Conservation (phyloP, 2,888 invertebrate species). For the Campaea margaritaria region DNA sequence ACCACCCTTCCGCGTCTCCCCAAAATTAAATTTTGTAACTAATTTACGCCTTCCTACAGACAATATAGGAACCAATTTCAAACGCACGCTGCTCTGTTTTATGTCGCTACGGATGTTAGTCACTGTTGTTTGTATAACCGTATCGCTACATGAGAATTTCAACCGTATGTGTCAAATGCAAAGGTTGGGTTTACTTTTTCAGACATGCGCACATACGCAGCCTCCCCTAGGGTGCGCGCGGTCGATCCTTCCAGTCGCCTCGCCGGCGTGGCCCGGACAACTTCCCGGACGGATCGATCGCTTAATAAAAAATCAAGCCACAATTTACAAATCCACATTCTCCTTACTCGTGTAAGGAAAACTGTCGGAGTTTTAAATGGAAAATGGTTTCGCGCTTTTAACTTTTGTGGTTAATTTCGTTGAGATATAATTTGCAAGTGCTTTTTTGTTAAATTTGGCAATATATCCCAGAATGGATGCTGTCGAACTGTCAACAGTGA, state of each 20-base stretch:
- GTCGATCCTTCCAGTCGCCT: conserved; percentile 84
- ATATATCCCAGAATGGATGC: conserved; percentile 30
- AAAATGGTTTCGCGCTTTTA: conserved; percentile 76
- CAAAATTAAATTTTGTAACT: conserved; percentile 41
- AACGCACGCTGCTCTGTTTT: conserved; percentile 43
- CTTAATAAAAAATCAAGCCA: conserved; percentile 54
- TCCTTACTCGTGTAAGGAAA: conserved; percentile 74
- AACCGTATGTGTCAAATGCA: conserved; percentile 50
- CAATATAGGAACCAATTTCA: conserved; percentile 48
- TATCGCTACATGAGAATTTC: conserved; percentile 46
- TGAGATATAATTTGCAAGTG: conserved; percentile 60
- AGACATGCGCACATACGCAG: conserved; percentile 74
- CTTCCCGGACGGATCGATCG: conserved; percentile 63
- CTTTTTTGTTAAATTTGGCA: conserved; percentile 44
- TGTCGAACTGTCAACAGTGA: conserved; percentile 28
- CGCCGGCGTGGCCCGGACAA: conserved; percentile 78
- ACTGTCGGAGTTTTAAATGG: conserved; percentile 57
- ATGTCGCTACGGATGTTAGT: conserved; percentile 53
- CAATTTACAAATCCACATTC: conserved; percentile 70
- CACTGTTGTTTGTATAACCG: conserved; percentile 56
- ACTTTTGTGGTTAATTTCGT: conserved; percentile 76
- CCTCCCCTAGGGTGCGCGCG: conserved; percentile 81
- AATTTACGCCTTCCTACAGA: conserved; percentile 49
- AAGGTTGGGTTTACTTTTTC: conserved; percentile 49
- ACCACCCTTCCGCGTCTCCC: conserved; percentile 68